Evolutionary conservation across 2,888 invertebrate genomes (phyloP), one percentile per base, ranked within the genome.

Genomic region (Tubulanus polymorphus): DNA sequence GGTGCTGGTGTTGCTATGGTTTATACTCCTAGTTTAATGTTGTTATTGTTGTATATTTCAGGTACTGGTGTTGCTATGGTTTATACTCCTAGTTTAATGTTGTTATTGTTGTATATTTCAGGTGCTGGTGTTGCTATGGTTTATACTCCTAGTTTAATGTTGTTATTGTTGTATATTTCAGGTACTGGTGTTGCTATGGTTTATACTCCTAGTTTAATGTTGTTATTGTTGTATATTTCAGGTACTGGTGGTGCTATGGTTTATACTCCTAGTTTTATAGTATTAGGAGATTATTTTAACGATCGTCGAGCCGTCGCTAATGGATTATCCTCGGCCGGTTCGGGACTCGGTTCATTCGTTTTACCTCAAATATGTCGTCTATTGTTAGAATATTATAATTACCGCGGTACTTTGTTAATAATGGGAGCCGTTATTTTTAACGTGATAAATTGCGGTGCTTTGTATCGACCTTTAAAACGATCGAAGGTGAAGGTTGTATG

Each of bases 241-340:
- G 62, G 59, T 45, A 5, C 60, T 27, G 62, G 62, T 27, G 60
- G 46, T 27, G 52, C 54, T 1, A 47, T 51, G 26, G 30, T 60
- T 3, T 62, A 60, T 47, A 53, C 60, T 8, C 60, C 62, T 20
- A 50, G 49, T 18, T 56, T 57, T 37, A 29, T 63, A 25, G 54
- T 63, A 12, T 50, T 63, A 3, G 51, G 51, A 30, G 45, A 63
- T 32, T 63, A 63, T 45, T 63, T 63, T 32, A 59, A 63, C 53
- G 55, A 63, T 41, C 60, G 56, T 28, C 58, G 60, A 41, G 63
- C 63, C n/a, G 51, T 53, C 20, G 63, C 63, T 10, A 63, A 56
- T 58, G 58, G 54, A 3, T 23, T 61, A 12, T 29, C 61, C 6
- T 55, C 63, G 8, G 48, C 61, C 12, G 63, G 63, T 28, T 30